Evolutionary conservation across 30 jellyfish, hydroid and myxozoan species (phyloP), one percentile per base, ranked within the genome.

Genomic region (Euphysa ruthae): DNA sequence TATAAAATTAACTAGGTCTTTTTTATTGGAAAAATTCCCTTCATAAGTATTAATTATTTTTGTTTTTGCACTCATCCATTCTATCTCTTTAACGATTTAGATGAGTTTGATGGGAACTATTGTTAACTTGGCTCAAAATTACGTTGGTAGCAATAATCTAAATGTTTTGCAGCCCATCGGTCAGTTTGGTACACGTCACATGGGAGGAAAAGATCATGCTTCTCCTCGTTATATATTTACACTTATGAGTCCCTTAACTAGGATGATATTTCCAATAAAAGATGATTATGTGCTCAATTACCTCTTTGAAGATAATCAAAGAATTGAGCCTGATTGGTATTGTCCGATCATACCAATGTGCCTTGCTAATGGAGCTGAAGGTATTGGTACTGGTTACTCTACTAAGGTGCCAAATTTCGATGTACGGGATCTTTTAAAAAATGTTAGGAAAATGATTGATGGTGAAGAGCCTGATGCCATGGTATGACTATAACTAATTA

Each of bases 331-430:
- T 8, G 99, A 82, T 43, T 92, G 99, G 99, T 92, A 92, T 65
- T 92, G 95, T 55, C 99, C 99, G 15, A 92, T 92, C 43, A 30
- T 92, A 43, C 99, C 99, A 43, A 92, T 92, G 99, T 93, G 90
- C 4, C 71, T 92, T 35, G 96, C 83, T 6, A 92, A 92, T 68
- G 99, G 99, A 25, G 95, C 99, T 3, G 99, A 92, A 12, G 99
- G 99, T 26, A 92, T 92, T 44, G 99, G 99, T 24, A 92, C 99
- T 1, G 99, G 95, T 3, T 92, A 92, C 81, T 58, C 94, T 15
- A 81, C 99, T 14, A 83, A 81, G 70, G 34, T 92, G 18, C 96
- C 94, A 2, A 82, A 83, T 63, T 69, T 44, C 54, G 79, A 78
- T 70, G 92, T 94, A 1, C 49, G 95, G 26, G 95, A 92, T 43